These are phyloP conservation scores for Onychostruthus taczanowskii DNA, from an alignment of 2,113 vertebrate species.

Conservation along the genomic window DNA sequence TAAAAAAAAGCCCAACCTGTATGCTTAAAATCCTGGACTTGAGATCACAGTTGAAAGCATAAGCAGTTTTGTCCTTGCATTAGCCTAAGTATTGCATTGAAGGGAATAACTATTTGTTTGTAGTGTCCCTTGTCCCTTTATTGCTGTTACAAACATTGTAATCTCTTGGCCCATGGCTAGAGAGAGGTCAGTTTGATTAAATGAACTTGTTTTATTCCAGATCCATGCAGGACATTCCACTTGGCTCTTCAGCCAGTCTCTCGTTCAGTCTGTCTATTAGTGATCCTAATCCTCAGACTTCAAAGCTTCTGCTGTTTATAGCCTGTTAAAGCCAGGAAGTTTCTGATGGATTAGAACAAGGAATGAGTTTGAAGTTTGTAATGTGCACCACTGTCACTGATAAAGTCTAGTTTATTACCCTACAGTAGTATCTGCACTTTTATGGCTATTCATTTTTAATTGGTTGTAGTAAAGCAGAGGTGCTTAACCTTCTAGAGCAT, in stretches of 20 bases:
- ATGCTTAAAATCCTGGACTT: background rate
- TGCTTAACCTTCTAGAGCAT: constrained; percentile 8
- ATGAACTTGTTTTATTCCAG: constrained; percentile 75
- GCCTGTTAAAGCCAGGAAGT: constrained; percentile 85
- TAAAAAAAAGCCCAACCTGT: background rate
- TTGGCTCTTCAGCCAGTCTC: constrained; percentile 69
- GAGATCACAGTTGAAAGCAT: background rate
- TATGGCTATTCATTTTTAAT: constrained; percentile 73
- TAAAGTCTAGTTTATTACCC: constrained; percentile 78
- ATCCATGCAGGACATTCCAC: constrained; percentile 62
- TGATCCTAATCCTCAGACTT: constrained; percentile 77
- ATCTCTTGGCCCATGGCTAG: constrained; percentile 45
- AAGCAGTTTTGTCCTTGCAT: background rate
- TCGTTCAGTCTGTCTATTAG: constrained; percentile 69
- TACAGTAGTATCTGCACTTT: constrained; percentile 76
- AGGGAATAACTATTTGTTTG: background rate
- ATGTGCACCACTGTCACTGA: constrained; percentile 77
- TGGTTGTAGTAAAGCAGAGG: constrained; percentile 54
- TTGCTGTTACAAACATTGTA: constrained; percentile 27
- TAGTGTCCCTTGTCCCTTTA: constrained; percentile 9
- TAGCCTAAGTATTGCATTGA: background rate
- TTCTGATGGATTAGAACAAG: constrained; percentile 83
- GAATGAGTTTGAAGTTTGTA: constrained; percentile 84
- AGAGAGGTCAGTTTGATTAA: constrained; percentile 66
- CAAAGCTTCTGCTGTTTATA: constrained; percentile 84